Evolutionary conservation across 2,888 invertebrate genomes (phyloP), one percentile per base, ranked within the genome.

Genomic region (Anthophora plumipes): DNA sequence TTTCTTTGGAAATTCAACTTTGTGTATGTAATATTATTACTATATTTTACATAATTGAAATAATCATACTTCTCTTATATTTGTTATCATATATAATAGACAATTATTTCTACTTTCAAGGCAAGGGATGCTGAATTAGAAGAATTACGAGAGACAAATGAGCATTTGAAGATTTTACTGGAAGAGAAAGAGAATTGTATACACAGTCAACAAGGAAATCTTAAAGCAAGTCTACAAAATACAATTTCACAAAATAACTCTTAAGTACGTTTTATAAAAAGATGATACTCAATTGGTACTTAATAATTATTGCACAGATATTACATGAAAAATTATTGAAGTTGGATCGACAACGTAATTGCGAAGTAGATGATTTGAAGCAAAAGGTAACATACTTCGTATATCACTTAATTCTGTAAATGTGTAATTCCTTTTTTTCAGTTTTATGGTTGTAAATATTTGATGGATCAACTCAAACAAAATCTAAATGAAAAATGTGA

Each of bases 91-190:
- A 48, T 31, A 59, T 48, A 39, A 9, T 17, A 31, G 20, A 17
- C 20, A 43, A 55, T 70, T 22, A 22, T 60, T 17, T 55, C 43
- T 57, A 22, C 17, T 57, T 60, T 80, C 11, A 70, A 92, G 92
- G 86, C 84, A 7, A 91, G 88, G 63, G 89, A 91, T 37, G 85
- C 85, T 5, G 91, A 92, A 52, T 39, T 91, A 41, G 87, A 89
- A 17, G 90, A 91, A 63, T 63, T 89, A 7, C 83, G 80, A 37
- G 88, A 88, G 8, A 52, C 86, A 17, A 89, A 88, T 57, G 83
- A 57, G 31, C 83, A 88, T 14, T 82, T 92, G 12, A 83, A 89
- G 57, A 43, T 52, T 7, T 80, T 72, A 37, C 69, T 90, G 25
- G 80, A 75, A 61, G 79, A 87, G 22, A 87, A 88, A 17, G 84